Evolutionary conservation across 2,113 vertebrate species (phyloP), one percentile per base, ranked within the genome.

Genomic region (Cyphomyrus plagiostoma): DNA sequence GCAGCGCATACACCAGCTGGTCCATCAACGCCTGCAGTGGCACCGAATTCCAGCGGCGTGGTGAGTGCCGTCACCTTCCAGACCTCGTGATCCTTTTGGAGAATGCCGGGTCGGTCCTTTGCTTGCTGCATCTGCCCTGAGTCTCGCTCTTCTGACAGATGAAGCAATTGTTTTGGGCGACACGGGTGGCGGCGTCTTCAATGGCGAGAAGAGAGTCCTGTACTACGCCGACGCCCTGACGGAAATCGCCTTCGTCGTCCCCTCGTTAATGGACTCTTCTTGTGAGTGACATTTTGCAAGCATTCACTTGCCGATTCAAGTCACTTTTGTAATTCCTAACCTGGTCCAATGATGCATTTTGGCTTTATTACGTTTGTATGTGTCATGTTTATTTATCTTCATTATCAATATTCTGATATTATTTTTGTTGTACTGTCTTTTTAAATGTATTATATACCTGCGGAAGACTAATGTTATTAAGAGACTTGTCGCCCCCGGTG

Each of bases 161-260:
- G 97, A 97, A 90, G 39, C 94, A 0, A 86, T 94, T 83, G 90
- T 93, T 86, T 93, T 95, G 42, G 96, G 96, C 89, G 97, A 97
- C 58, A 89, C 93, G 6, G 97, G 97, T 21, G 97, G 97, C 4
- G 96, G 95, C 82, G 94, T 97, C 92, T 98, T 98, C 94, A 98
- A 96, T 0, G 97, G 97, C 49, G 97, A 97, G 93, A 97, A 95
- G 94, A 96, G 96, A 89, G 97, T 96, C 91, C 94, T 98, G 15
- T 98, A 98, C 92, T 98, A 97, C 19, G 97, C 97, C 0, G 97
- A 98, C 90, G 97, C 97, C 83, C 94, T 98, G 91, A 98, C 97
- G 0, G 97, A 98, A 94, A 97, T 98, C 3, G 97, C 97, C 77
- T 98, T 98, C 90, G 97, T 98, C 88, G 97, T 98, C 91, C 97